A percentile compares a stretch with the other conserved stretches of the same genome.
These are phyloP conservation scores for Heloderma charlesbogerti DNA, from an alignment of 2,113 vertebrate species.

Conservation along the genomic window DNA sequence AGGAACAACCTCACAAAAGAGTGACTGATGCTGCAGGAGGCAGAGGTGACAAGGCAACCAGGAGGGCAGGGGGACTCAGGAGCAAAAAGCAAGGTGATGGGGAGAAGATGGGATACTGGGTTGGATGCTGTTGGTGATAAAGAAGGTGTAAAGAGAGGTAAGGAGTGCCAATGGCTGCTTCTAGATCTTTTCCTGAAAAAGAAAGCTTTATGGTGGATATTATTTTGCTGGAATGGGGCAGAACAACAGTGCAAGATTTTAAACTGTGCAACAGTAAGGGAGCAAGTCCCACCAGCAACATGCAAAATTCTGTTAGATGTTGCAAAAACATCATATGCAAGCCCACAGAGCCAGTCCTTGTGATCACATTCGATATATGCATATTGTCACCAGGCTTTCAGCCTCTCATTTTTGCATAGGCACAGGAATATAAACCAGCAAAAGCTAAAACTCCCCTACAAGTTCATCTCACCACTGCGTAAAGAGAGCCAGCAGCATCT, in stretches of 20 bases:
- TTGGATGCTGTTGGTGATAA: neutral
- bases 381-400: neutral
- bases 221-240: too few relatives aligned
- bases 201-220: neutral
- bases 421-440: neutral
- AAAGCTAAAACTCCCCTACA: neutral
- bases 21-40: neutral
- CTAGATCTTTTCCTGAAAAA: neutral
- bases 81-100: neutral
- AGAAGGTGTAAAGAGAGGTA: neutral
- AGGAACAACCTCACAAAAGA: neutral
- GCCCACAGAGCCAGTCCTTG: neutral
- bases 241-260: neutral
- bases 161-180: neutral
- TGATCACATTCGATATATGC: neutral
- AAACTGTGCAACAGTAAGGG: neutral
- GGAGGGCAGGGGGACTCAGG: neutral
- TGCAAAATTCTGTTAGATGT: neutral
- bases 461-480: neutral
- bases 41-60: neutral
- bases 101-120: neutral
- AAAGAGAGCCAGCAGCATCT: neutral
- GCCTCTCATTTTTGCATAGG: neutral
- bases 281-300: neutral
- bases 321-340: neutral